Percentiles rank a stretch among this genome's conserved stretches.
Conservation (phyloP, 2,113 vertebrate species). For the Telmatochromis bifrenatus region DNA sequence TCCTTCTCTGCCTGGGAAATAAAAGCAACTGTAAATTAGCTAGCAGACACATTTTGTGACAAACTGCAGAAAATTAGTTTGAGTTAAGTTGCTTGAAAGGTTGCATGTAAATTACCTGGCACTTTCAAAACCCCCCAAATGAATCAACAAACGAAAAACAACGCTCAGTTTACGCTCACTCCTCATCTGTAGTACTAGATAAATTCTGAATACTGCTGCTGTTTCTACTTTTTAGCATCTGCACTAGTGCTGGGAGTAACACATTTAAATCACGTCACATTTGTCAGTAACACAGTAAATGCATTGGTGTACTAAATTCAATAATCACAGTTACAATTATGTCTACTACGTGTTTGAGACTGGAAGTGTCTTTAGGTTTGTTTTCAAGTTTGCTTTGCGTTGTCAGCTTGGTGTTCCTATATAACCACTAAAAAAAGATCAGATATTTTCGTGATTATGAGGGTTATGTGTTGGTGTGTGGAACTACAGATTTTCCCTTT, state of each 20-base stretch:
- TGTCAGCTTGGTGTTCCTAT: neutral
- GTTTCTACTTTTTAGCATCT: neutral
- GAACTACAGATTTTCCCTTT: neutral
- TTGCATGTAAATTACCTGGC: neutral
- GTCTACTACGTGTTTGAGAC: neutral
- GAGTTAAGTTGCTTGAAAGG: neutral
- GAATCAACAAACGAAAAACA: neutral
- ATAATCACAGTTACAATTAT: neutral
- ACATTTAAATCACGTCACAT: neutral
- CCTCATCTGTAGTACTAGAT: neutral
- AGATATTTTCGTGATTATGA: neutral
- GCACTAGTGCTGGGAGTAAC: neutral
- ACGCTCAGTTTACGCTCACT: neutral
- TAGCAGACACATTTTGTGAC: neutral
- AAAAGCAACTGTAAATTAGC: neutral
- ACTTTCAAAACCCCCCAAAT: fast-evolving
- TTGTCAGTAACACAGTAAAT: neutral
- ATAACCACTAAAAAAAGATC: neutral
- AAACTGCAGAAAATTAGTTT: neutral
- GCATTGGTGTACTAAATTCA: neutral
- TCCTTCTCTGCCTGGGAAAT: neutral
- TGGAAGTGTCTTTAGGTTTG: neutral
- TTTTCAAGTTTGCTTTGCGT: neutral
- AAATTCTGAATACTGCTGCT: neutral
- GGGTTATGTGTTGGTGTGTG: neutral